Percentiles rank a stretch among this genome's conserved stretches.
phyloP scores from a whole-genome alignment of 2,113 vertebrate species.

The Daphoenositta chrysoptera region DNA sequence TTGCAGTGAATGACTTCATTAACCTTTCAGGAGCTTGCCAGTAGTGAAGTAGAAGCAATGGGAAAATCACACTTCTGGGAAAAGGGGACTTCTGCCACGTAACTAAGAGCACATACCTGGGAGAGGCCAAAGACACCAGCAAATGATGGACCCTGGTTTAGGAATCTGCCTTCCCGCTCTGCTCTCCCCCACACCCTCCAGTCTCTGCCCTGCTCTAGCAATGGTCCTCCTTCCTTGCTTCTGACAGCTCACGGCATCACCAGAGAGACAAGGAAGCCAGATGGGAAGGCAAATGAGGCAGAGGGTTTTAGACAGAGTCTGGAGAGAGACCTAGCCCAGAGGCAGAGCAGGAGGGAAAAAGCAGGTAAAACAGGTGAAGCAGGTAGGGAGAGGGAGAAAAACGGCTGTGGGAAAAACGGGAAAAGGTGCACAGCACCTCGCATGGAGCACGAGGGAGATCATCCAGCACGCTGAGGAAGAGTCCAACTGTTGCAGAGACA shows the following conservation, averaged over 20 bases:
- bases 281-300: not conserved
- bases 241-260: not conserved
- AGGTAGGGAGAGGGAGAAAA: conserved; percentile 3
- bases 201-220: not conserved
- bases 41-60: not conserved
- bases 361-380: conserved; percentile 50
- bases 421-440: not conserved
- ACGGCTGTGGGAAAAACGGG: not conserved
- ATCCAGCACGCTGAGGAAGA: not conserved
- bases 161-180: not conserved
- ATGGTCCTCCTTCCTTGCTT: not conserved
- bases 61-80: not conserved
- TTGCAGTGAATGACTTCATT: conserved; percentile 54
- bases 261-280: conserved; percentile 10
- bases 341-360: not conserved
- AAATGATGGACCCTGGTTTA: not conserved
- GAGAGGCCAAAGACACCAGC: not conserved
- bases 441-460: rapidly evolving
- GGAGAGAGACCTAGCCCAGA: conserved; percentile 20
- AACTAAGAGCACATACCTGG: not conserved
- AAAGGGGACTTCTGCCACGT: not conserved
- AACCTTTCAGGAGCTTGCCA: conserved; percentile 48
- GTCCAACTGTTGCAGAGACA: not conserved
- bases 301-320: not conserved
- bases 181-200: not conserved